Conservation (phyloP, 2,113 vertebrate genomes). For the Blennius ocellaris region DNA sequence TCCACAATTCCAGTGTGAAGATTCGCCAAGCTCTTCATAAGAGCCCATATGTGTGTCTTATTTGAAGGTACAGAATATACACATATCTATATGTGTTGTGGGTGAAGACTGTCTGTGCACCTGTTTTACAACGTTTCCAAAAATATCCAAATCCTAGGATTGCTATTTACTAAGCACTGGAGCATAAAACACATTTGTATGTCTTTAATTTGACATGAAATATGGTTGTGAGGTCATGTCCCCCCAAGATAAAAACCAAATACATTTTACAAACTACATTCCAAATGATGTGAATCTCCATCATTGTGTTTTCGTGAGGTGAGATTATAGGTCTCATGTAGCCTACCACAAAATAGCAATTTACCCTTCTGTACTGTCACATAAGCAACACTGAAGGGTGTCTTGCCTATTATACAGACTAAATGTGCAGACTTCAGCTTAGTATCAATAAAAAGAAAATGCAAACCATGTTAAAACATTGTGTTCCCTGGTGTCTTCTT, state of each 20-base stretch:
- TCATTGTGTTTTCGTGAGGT: neutral
- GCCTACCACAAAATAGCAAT: neutral
- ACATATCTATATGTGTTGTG: neutral
- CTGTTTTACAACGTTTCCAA: neutral
- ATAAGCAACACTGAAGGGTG: neutral
- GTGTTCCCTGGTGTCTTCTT: conserved; percentile 5
- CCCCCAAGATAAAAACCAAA: too few relatives aligned
- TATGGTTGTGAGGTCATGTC: too few relatives aligned
- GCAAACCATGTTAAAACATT: neutral
- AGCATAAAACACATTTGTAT: too few relatives aligned
- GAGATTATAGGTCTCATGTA: neutral
- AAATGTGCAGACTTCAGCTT: neutral
- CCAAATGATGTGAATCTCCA: too few relatives aligned
- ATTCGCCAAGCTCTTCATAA: neutral
- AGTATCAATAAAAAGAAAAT: neutral
- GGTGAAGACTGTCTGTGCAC: neutral
- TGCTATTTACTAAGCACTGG: too few relatives aligned
- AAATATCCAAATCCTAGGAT: too few relatives aligned
- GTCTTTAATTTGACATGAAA: too few relatives aligned
- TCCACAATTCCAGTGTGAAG: neutral
- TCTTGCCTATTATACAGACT: neutral
- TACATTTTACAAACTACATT: too few relatives aligned
- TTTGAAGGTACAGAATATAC: neutral
- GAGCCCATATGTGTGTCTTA: neutral
- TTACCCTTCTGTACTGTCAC: neutral